phyloP scores from a whole-genome alignment of 2,797 vertebrate species.

The Dromococcyx pavoninus region DNA sequence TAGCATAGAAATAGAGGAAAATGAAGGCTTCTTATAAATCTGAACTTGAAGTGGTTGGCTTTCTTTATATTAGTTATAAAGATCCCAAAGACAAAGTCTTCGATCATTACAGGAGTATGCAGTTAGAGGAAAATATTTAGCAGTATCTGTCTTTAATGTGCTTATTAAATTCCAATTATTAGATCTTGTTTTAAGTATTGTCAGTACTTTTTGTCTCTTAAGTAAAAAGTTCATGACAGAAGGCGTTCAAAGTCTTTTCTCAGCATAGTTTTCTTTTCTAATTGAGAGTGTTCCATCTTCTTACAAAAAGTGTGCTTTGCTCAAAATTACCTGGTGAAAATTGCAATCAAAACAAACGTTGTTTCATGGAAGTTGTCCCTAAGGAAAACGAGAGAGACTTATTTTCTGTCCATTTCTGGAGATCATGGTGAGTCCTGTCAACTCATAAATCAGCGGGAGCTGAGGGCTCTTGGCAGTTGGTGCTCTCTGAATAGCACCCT shows the following conservation, averaged over 20 bases:
- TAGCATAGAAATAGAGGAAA: not conserved
- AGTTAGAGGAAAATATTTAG: not conserved
- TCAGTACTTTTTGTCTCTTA: not conserved
- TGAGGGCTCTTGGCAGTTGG: constrained; percentile 30
- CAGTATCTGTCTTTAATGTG: not conserved
- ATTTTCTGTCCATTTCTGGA: not conserved
- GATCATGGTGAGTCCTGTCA: constrained; percentile 6
- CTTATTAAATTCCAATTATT: not conserved
- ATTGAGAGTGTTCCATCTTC: not conserved
- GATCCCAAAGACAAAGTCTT: not conserved
- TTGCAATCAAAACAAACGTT: not conserved
- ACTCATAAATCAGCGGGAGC: not conserved
- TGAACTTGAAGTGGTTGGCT: not conserved
- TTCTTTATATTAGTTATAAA: not conserved
- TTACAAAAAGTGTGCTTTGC: not conserved
- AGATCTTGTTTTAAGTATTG: not conserved
- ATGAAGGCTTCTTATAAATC: not conserved
- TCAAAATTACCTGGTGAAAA: not conserved
- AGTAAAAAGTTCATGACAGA: not conserved
- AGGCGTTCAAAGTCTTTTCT: not conserved
- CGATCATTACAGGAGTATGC: not conserved
- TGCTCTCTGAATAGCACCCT: constrained; percentile 28
- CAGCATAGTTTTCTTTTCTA: not conserved
- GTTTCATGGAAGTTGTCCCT: not conserved
- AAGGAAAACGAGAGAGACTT: not conserved